These are phyloP conservation scores for Sclerodermus sp. DNA, from an alignment of 2,888 invertebrate species.

Conservation along the genomic window DNA sequence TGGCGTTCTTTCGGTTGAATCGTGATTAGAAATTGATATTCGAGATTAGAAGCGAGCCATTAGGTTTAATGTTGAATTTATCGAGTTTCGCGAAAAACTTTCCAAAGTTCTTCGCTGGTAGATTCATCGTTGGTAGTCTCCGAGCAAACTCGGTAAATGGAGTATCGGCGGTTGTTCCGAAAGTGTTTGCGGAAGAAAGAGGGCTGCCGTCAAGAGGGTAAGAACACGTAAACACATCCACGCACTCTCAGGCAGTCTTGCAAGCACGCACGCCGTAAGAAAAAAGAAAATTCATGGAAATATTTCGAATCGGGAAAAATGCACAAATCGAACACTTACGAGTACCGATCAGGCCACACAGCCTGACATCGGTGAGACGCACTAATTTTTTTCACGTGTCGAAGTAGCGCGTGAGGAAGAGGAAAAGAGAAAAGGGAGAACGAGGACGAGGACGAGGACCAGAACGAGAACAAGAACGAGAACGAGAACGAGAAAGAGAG, in stretches of 20 bases:
- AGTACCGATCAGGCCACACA: slow-evolving; percentile 10
- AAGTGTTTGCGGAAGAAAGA: slow-evolving; percentile 1
- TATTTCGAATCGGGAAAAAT: background rate
- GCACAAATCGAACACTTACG: slow-evolving; percentile 9
- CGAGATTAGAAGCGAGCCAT: too few relatives aligned
- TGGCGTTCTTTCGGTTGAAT: too few relatives aligned
- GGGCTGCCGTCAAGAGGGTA: slow-evolving; percentile 14
- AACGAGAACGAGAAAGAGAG: slow-evolving; percentile 3
- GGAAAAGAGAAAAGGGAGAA: background rate
- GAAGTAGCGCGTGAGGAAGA: background rate
- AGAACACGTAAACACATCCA: slow-evolving; percentile 7
- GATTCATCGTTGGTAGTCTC: too few relatives aligned
- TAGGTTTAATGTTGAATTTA: too few relatives aligned
- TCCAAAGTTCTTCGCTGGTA: too few relatives aligned
- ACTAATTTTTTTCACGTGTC: slow-evolving; percentile 14
- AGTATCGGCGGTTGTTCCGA: slow-evolving; percentile 5
- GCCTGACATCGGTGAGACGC: slow-evolving; percentile 6
- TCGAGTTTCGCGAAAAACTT: too few relatives aligned
- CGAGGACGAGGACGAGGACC: background rate
- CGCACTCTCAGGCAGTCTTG: background rate
- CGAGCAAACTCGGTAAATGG: too few relatives aligned
- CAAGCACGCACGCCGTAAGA: slow-evolving; percentile 1
- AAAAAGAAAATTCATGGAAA: too few relatives aligned
- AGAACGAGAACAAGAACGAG: slow-evolving; percentile 7
- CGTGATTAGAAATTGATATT: too few relatives aligned